Evolutionary conservation across 2,888 invertebrate genomes (phyloP).

Genomic region (Archaeoteleia sp.): DNA sequence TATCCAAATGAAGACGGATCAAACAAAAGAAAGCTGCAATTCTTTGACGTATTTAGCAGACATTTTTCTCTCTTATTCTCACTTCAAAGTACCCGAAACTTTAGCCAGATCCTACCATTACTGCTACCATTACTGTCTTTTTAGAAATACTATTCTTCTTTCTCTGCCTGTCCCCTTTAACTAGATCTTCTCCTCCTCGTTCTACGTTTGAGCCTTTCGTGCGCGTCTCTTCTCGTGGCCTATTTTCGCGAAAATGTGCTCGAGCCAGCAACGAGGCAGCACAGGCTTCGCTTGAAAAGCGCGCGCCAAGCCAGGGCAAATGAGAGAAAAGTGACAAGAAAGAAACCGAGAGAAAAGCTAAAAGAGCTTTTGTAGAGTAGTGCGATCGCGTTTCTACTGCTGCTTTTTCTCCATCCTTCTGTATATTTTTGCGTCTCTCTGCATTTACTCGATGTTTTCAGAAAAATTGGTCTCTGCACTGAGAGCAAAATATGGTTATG

Average conservation of each 20-base stretch:
- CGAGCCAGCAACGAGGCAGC: neutral
- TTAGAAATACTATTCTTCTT: no score
- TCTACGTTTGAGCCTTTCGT: conserved; percentile 2
- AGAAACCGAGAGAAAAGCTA: conserved; percentile 20
- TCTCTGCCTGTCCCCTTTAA: no score
- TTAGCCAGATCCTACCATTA: no score
- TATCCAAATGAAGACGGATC: no score
- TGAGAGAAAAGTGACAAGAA: conserved; percentile 35
- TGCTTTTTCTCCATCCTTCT: no score
- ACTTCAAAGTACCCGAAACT: no score
- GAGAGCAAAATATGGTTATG: no score
- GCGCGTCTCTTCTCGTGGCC: conserved; percentile 40
- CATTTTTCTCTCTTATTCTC: no score
- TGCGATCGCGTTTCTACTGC: conserved; percentile 33
- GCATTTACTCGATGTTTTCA: conserved; percentile 54
- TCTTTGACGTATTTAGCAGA: no score
- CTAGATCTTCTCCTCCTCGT: conserved; percentile 3
- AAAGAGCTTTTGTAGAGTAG: conserved; percentile 57
- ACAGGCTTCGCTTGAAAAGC: conserved; percentile 45
- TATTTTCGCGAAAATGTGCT: conserved; percentile 59
- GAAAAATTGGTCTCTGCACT: conserved; percentile 57
- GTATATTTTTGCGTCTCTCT: neutral
- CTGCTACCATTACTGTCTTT: no score
- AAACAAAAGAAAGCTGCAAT: no score
- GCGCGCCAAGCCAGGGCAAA: conserved; percentile 25